Base-by-base conservation (phyloP, 30 jellyfish, hydroid and myxozoan genomes). In the Haliclystus octoradiatus region DNA sequence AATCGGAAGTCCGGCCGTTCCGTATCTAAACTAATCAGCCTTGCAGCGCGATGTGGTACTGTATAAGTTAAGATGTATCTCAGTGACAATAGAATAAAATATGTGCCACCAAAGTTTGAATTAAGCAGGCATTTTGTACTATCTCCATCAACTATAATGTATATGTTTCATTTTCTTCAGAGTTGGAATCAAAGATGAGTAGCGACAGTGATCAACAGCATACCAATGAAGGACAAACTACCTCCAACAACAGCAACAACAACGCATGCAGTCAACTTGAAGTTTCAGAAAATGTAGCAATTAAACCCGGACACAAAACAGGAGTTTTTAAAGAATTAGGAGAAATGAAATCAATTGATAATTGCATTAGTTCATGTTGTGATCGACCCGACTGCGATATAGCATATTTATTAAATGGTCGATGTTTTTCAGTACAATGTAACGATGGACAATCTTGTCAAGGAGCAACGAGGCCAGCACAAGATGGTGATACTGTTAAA, bases 301-400 rank as follows among this genome's bases (percentile, higher is more conserved):
- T 88, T 26, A 88, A 88, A 70, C 94, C 94, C 31, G 97, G 97
- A 33, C 71, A 88, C 60, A 82, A 81, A 74, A 94, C 97, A 62
- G 97, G 97, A 3, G 67, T 74, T 15, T 80, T 88, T 74, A 81
- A 81, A 33, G 88, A 93, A 47, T 66, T 88, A 23, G 97, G 97
- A 22, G 70, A 73, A 35, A 88, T 82, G 88, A 74, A 35, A 32
- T 80, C 71, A 28, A 88, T 88, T 93, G 81, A 76, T 75, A 75
- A 71, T 31, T 88, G 97, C 32, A 83, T 88, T 1, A 27, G 76
- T 3, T 73, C 82, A n/a, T 88, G 97, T 52, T 88, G 97, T 72
- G 97, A 88, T 34, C 63, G 86, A 31, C 97, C 97, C 22, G 90
- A 88, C 28, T 88, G 97, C 69, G 97, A 88, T 68, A 63, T 88